phyloP scores from a whole-genome alignment of 2,113 vertebrate species.

The Osmerus mordax region DNA sequence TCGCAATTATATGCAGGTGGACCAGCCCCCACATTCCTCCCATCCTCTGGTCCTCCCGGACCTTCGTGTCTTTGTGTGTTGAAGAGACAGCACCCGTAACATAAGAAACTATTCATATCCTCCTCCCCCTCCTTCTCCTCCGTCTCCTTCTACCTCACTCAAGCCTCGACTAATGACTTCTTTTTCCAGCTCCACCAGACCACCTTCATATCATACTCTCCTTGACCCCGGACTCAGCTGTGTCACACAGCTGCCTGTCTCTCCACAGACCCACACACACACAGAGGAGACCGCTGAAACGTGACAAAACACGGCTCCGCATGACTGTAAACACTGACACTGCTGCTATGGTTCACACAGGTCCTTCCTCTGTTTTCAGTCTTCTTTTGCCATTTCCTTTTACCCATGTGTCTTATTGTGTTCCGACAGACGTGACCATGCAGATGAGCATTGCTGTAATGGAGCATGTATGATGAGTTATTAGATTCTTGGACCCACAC shows the following conservation, averaged over 20 bases:
- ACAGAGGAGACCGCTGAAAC: too few species aligned
- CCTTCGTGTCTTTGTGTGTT: constrained; percentile 31
- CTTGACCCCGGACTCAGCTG: neutral
- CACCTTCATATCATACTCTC: constrained; percentile 15
- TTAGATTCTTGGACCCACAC: constrained; percentile 4
- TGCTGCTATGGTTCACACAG: too few species aligned
- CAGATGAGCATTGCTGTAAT: constrained; percentile 1
- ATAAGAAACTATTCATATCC: neutral
- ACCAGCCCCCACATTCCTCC: constrained; percentile 19
- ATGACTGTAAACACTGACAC: too few species aligned
- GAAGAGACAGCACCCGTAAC: neutral
- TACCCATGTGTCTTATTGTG: too few species aligned
- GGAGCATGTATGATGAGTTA: constrained; percentile 11
- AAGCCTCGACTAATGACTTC: constrained; percentile 35
- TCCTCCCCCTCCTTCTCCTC: neutral
- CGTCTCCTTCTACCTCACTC: constrained; percentile 28
- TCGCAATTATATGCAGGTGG: constrained; percentile 27
- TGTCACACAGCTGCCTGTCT: neutral
- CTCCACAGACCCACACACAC: neutral
- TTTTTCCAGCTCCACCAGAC: constrained; percentile 13
- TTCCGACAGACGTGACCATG: too few species aligned
- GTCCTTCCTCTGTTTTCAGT: too few species aligned
- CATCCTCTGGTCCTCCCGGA: constrained; percentile 23
- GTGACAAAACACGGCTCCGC: too few species aligned
- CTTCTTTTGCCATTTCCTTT: too few species aligned